A percentile compares a stretch with the other conserved stretches of the same genome.
phyloP scores from a whole-genome alignment of 2,113 vertebrate genomes.

The Carassius auratus region DNA sequence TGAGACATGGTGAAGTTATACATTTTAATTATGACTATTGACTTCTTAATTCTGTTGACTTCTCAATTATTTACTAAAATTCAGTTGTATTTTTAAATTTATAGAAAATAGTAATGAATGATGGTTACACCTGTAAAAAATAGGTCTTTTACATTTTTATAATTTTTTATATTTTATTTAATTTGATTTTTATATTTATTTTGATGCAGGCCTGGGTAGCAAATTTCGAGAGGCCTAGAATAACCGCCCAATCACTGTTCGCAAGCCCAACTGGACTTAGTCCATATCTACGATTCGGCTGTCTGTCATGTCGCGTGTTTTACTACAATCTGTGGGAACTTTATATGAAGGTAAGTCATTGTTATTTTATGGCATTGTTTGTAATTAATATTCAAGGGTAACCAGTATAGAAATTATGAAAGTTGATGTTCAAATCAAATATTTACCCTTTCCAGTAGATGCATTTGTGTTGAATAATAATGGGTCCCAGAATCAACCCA shows the following conservation, averaged over 20 bases:
- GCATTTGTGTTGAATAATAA: neutral
- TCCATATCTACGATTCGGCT: slow-evolving; percentile 94
- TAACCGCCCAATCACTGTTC: slow-evolving; percentile 86
- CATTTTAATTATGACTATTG: neutral
- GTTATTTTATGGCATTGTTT: neutral
- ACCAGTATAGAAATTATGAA: neutral
- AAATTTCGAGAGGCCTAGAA: slow-evolving; percentile 87
- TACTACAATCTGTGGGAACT: slow-evolving; percentile 94
- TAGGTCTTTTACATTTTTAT: neutral
- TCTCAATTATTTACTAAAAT: neutral
- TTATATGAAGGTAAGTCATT: slow-evolving; percentile 88
- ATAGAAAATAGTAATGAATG: neutral
- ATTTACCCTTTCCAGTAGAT: neutral
- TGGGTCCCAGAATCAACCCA: neutral
- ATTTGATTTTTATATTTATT: slow-evolving; percentile 8
- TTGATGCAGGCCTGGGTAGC: slow-evolving; percentile 87
- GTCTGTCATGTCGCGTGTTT: slow-evolving; percentile 89
- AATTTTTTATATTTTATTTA: neutral
- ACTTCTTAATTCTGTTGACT: neutral
- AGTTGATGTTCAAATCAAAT: neutral
- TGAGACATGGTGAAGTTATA: slow-evolving; percentile 57
- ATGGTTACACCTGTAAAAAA: neutral
- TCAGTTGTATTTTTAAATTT: neutral
- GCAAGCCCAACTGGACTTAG: slow-evolving; percentile 93
- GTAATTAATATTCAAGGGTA: neutral